A percentile compares a stretch with the other conserved stretches of the same genome.
Conservation (phyloP, 2,113 vertebrate species). For the Dicerorhinus sumatrensis region DNA sequence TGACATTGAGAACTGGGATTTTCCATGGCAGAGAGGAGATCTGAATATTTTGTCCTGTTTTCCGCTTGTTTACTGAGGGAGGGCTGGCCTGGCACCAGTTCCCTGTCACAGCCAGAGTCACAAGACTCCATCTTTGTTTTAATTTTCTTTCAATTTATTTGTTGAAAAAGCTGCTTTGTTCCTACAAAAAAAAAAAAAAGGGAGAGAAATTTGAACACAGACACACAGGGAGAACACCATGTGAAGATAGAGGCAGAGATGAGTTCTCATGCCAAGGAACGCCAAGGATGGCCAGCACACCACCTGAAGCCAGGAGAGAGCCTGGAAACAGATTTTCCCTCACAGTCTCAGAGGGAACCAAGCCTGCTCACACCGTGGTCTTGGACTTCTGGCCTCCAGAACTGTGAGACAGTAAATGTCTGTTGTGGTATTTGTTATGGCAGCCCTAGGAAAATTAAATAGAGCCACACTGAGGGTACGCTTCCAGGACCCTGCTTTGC, state of each 20-base stretch:
- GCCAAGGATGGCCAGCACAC: background rate
- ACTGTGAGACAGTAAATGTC: rapidly evolving
- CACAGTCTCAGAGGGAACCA: rapidly evolving
- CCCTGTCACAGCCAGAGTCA: background rate
- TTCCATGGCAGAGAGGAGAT: no score
- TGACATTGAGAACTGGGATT: background rate
- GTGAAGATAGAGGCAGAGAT: background rate
- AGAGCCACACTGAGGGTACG: rapidly evolving
- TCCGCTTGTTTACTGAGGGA: background rate
- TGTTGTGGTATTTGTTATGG: rapidly evolving
- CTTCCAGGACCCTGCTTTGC: background rate
- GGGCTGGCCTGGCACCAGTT: background rate
- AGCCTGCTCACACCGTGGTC: rapidly evolving
- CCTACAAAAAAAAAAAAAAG: background rate
- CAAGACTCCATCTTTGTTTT: background rate
- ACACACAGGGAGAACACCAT: background rate
- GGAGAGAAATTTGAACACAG: background rate
- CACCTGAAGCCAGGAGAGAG: rapidly evolving
- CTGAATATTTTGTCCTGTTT: background rate
- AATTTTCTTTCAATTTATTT: background rate
- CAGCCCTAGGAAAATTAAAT: background rate
- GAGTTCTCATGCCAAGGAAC: rapidly evolving
- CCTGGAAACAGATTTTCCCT: rapidly evolving
- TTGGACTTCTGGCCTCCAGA: background rate
- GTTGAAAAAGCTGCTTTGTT: background rate